Evolutionary conservation across 2,113 vertebrate genomes (phyloP).

Genomic region (Planiliza haematocheilus): DNA sequence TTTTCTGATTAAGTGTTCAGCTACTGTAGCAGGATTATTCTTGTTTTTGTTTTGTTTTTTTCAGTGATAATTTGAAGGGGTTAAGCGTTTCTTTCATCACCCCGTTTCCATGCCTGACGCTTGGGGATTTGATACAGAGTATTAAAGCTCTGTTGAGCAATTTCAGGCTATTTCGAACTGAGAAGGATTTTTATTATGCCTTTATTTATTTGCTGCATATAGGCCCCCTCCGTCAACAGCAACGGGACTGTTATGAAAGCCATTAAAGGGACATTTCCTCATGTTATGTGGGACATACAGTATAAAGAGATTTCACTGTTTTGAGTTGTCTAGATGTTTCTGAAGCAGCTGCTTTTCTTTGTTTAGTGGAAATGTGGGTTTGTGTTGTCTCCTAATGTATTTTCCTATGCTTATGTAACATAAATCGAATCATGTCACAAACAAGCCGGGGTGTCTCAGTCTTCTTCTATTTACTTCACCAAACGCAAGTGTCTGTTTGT

Average conservation of each 20-base stretch:
- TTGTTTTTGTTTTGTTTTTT: no score
- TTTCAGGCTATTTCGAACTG: slow-evolving; percentile 49
- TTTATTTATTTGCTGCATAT: slow-evolving; percentile 13
- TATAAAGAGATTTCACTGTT: slow-evolving; percentile 10
- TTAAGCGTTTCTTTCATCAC: slow-evolving; percentile 24
- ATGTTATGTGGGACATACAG: slow-evolving; percentile 14
- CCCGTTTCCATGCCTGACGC: slow-evolving; percentile 51
- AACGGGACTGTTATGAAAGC: slow-evolving; percentile 17
- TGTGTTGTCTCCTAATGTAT: slow-evolving; percentile 51
- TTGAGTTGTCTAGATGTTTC: slow-evolving; percentile 31
- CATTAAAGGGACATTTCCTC: slow-evolving; percentile 37
- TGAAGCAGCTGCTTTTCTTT: slow-evolving; percentile 21
- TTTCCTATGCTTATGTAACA: slow-evolving; percentile 50
- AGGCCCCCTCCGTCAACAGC: neutral
- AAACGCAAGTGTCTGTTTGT: neutral
- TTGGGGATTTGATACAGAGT: slow-evolving; percentile 44
- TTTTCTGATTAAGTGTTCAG: slow-evolving; percentile 10
- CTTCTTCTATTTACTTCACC: slow-evolving; percentile 6
- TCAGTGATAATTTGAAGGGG: slow-evolving; percentile 14
- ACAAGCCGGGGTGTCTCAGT: slow-evolving; percentile 11
- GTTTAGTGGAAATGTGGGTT: slow-evolving; percentile 35
- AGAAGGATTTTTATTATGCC: slow-evolving; percentile 7
- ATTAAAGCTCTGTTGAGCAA: slow-evolving; percentile 48
- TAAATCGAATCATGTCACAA: slow-evolving; percentile 59
- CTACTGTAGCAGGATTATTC: slow-evolving; percentile 37